phyloP scores from a whole-genome alignment of 2,113 vertebrate species.

The Crotalus tigris region DNA sequence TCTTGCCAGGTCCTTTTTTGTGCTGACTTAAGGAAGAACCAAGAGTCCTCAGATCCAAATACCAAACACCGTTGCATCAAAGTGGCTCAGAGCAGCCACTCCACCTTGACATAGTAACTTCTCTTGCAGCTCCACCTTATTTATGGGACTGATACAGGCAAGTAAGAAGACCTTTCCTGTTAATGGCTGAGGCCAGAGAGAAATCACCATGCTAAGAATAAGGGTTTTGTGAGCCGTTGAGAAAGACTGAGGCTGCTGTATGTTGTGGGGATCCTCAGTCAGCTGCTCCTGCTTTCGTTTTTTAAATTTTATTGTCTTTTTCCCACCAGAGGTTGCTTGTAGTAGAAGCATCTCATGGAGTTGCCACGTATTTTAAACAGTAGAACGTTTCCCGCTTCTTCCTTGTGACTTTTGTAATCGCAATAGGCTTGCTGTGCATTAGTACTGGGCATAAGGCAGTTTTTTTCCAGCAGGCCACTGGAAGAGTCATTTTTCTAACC shows the following conservation, averaged over 20 bases:
- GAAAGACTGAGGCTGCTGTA: background rate
- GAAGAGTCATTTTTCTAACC: background rate
- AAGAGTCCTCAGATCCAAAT: slow-evolving; percentile 35
- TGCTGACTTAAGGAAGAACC: slow-evolving; percentile 82
- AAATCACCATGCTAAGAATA: background rate
- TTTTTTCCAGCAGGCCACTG: background rate
- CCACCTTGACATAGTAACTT: slow-evolving; percentile 6
- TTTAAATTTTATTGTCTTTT: background rate
- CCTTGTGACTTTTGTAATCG: background rate
- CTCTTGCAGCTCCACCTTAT: background rate
- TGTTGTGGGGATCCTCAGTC: background rate
- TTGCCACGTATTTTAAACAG: background rate
- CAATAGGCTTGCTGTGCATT: background rate
- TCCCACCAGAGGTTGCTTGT: background rate
- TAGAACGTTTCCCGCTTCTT: background rate
- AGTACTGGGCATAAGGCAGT: background rate
- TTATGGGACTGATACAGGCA: background rate
- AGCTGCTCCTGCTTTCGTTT: background rate
- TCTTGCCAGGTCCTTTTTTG: slow-evolving; percentile 84
- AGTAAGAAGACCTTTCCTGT: background rate
- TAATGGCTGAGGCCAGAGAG: background rate
- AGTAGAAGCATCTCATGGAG: background rate
- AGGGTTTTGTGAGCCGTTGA: background rate
- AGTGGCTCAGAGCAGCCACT: slow-evolving; percentile 4
- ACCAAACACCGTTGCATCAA: background rate